Evolutionary conservation across 2,113 vertebrate genomes (phyloP), one percentile per base, ranked within the genome.

Genomic region (Peromyscus maniculatus): DNA sequence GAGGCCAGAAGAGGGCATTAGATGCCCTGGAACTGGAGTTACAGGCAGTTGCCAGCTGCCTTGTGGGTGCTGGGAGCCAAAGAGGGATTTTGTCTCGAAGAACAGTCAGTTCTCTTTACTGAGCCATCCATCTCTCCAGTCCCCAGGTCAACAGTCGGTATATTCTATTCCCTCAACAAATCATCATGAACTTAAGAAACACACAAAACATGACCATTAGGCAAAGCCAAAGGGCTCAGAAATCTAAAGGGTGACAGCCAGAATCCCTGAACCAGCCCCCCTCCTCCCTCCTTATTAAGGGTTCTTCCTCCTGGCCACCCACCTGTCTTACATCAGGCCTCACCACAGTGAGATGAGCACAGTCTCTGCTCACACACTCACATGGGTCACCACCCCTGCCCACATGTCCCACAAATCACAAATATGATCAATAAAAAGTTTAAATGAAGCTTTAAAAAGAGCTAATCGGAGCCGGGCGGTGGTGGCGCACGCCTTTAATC

Each of bases 311-410:
- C 9, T 16, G 17, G 15, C 28, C 5, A 22, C 11, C 43, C 19
- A 36, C 52, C 46, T 26, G 4, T 66, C 49, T 55, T 77, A 22
- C 24, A 46, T 52, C 13, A 16, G 52, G 8, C 31, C 84, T 43
- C 1, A 3, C 46, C 24, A 46, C 31, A 22, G 43, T 26, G 9
- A 33, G 62, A 55, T 31, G 59, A 28, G 49, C 6, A 12, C 43
- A 28, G 5, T 21, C 31, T 21, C 55, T 31, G 36, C 28, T 12
- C 80, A 43, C 46, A 66, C 0, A 3, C 57, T 57, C 49, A 31
- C 0, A 0, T 3, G 1, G 3, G 49, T 16, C 46, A 67, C 6
- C 69, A 46, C 0, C 26, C 66, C n/a, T 2, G 16, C 49, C 19
- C 21, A n/a, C 0, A 3, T 12, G 57, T 17, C 33, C 77, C 64